These are phyloP conservation scores for Agrochola lota DNA, from an alignment of 2,888 invertebrate genomes.

Conservation along the genomic window DNA sequence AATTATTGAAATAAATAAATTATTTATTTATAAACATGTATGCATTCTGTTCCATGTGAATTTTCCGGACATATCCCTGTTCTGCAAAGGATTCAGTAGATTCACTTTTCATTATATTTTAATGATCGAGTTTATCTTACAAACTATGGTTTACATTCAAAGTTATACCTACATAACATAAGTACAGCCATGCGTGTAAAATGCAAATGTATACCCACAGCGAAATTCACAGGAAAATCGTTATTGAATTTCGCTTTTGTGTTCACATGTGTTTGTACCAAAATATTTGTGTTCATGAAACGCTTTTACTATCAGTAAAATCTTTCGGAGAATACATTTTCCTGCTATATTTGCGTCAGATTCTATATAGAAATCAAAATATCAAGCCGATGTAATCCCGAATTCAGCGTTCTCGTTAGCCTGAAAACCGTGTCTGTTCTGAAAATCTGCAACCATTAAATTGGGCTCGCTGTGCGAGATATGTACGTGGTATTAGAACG, in stretches of 20 bases:
- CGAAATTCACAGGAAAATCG: constrained; percentile 29
- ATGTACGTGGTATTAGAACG: neutral
- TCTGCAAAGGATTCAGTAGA: neutral
- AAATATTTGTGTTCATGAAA: constrained; percentile 44
- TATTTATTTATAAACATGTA: neutral
- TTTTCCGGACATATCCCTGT: neutral
- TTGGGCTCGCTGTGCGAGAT: neutral
- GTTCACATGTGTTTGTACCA: constrained; percentile 35
- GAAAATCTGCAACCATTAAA: neutral
- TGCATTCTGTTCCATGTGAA: neutral
- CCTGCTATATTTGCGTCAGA: constrained; percentile 19
- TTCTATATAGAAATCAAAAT: constrained; percentile 29
- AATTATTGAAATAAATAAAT: too few species aligned
- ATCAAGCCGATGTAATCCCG: constrained; percentile 26
- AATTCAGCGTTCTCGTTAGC: neutral
- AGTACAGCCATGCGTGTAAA: neutral
- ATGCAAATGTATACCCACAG: neutral
- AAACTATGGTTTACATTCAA: neutral
- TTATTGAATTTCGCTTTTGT: constrained; percentile 31
- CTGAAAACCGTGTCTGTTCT: neutral
- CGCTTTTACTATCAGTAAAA: constrained; percentile 17
- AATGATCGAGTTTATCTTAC: neutral
- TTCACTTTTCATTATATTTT: neutral
- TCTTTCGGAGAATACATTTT: constrained; percentile 26
- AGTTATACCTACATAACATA: neutral